Evolutionary conservation across 2,797 vertebrate genomes (phyloP).

Genomic region (Danio albolineatus): DNA sequence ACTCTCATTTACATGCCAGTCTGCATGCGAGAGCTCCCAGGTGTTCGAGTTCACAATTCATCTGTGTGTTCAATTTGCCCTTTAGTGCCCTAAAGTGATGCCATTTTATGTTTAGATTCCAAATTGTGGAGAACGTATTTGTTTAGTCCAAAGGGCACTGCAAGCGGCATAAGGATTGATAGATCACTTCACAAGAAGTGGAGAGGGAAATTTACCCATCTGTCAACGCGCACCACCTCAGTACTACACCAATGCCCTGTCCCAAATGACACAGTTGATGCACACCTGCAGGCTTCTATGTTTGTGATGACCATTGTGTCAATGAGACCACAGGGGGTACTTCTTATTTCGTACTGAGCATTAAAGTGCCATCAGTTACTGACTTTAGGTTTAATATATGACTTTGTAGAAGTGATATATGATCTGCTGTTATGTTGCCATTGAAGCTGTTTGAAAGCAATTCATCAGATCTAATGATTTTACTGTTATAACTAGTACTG

Average conservation of each 20-base stretch:
- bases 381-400: too few relatives aligned
- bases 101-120: conserved; percentile 7
- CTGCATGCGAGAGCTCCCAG: not conserved
- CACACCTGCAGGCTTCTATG: not conserved
- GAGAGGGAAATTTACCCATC: conserved; percentile 9
- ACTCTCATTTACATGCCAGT: not conserved
- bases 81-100: not conserved
- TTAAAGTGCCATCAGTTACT: not conserved
- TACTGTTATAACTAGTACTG: not conserved
- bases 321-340: not conserved
- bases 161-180: not conserved
- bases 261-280: conserved; percentile 1
- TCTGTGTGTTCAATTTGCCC: not conserved
- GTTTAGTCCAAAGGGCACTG: conserved; percentile 9
- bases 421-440: too few relatives aligned
- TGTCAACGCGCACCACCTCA: not conserved
- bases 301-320: not conserved
- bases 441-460: not conserved
- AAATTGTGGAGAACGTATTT: not conserved
- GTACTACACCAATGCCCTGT: conserved; percentile 4
- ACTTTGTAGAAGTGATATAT: too few relatives aligned
- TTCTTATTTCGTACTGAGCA: not conserved
- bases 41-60: conserved; percentile 8
- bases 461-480: not conserved
- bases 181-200: not conserved